These are phyloP conservation scores for Apistogramma diplotaenia DNA, from an alignment of 2,113 vertebrate genomes.

Conservation along the genomic window DNA sequence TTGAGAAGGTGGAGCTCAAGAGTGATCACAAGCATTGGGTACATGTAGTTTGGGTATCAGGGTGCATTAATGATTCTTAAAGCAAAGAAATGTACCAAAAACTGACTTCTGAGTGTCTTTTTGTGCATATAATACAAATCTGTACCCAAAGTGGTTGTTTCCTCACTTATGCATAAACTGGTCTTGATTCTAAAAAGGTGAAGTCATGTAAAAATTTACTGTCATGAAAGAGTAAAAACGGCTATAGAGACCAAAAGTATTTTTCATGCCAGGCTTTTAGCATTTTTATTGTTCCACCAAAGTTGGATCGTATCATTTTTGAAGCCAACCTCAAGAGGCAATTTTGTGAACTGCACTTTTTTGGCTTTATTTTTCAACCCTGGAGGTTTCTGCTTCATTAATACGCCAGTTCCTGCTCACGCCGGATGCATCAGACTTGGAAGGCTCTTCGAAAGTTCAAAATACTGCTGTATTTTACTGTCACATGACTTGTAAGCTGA, in stretches of 20 bases:
- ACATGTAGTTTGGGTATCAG: neutral
- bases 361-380: neutral
- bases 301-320: neutral
- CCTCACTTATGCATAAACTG: no score
- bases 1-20: neutral
- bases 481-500: neutral
- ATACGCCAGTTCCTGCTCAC: neutral
- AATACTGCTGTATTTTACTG: neutral
- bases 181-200: neutral
- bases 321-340: neutral
- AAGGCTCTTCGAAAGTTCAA: neutral
- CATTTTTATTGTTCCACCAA: neutral
- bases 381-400: neutral
- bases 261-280: no score
- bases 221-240: neutral
- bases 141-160: no score
- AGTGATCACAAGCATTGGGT: neutral
- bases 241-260: neutral
- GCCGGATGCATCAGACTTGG: neutral
- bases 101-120: no score
- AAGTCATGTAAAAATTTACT: neutral
- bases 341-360: neutral
- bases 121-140: no score
- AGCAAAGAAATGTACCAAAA: no score
- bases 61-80: neutral